A percentile compares a stretch with the other conserved stretches of the same genome.
Conservation (phyloP, 2,113 vertebrate genomes). For the Galbula dea region DNA sequence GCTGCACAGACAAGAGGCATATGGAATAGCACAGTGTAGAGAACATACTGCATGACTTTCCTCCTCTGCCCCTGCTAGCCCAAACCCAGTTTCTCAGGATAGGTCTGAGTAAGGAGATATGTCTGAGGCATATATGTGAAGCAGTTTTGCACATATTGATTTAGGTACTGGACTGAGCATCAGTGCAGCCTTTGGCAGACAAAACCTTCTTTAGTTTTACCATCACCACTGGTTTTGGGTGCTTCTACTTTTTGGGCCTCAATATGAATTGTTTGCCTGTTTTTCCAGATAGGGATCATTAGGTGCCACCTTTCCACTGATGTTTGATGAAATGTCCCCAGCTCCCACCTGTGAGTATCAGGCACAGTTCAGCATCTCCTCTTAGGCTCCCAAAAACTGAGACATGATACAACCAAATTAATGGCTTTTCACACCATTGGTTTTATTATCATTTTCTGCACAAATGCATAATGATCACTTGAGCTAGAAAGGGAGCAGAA, state of each 20-base stretch:
- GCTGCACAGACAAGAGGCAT: background rate
- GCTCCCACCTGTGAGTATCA: background rate
- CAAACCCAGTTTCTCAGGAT: background rate
- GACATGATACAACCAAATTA: background rate
- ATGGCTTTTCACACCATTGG: background rate
- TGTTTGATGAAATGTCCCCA: background rate
- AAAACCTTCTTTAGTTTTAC: background rate
- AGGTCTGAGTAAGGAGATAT: background rate
- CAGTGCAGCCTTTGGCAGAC: background rate
- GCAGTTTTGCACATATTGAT: background rate
- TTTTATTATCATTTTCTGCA: background rate
- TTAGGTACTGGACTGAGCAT: background rate
- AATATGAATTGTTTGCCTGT: background rate
- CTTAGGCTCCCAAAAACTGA: background rate
- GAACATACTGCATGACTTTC: background rate
- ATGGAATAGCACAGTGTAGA: background rate
- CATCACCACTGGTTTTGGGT: background rate
- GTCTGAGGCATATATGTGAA: fast-evolving
- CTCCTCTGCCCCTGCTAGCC: background rate
- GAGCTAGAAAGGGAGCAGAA: background rate
- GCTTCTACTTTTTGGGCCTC: background rate
- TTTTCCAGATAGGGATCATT: background rate
- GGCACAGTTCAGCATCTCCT: background rate
- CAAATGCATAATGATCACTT: background rate
- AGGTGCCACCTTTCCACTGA: background rate